Percentiles rank a stretch among this genome's conserved stretches.
phyloP scores from a whole-genome alignment of 1,140 invertebrate genomes.

The Lepidostoma basale region DNA sequence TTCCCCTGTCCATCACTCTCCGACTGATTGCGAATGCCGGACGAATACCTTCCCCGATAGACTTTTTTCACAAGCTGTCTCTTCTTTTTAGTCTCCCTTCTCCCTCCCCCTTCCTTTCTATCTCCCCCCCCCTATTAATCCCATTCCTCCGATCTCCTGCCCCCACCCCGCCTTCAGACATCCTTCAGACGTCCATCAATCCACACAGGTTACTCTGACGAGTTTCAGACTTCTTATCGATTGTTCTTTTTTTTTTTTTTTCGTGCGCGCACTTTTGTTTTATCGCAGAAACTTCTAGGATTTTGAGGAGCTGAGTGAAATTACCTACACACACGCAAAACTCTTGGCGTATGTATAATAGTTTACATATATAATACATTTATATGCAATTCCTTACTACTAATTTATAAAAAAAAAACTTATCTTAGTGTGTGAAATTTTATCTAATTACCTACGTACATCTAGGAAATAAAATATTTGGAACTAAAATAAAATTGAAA shows the following conservation, averaged over 20 bases:
- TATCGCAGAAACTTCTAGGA: too few relatives aligned
- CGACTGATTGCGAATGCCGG: background rate
- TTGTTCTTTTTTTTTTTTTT: slow-evolving; percentile 5
- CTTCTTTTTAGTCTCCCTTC: slow-evolving; percentile 18
- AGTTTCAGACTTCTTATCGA: slow-evolving; percentile 13
- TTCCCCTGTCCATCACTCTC: background rate
- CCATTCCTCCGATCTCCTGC: background rate
- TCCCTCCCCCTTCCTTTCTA: background rate
- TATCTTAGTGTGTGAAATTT: too few relatives aligned
- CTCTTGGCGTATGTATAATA: too few relatives aligned
- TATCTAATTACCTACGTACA: too few relatives aligned
- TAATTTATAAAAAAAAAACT: too few relatives aligned
- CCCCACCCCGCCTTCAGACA: slow-evolving; percentile 11
- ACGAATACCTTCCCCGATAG: background rate
- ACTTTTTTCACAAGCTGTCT: slow-evolving; percentile 6
- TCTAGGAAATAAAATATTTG: too few relatives aligned
- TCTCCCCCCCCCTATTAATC: background rate
- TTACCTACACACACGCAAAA: too few relatives aligned
- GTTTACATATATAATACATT: too few relatives aligned
- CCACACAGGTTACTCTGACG: slow-evolving; percentile 31
- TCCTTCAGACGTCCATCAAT: slow-evolving; percentile 43
- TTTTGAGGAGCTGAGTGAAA: too few relatives aligned
- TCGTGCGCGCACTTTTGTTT: too few relatives aligned
- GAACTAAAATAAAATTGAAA: too few relatives aligned
- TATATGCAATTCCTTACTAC: too few relatives aligned